phyloP scores from a whole-genome alignment of 2,113 vertebrate genomes.

The Macheiramphus alcinus region DNA sequence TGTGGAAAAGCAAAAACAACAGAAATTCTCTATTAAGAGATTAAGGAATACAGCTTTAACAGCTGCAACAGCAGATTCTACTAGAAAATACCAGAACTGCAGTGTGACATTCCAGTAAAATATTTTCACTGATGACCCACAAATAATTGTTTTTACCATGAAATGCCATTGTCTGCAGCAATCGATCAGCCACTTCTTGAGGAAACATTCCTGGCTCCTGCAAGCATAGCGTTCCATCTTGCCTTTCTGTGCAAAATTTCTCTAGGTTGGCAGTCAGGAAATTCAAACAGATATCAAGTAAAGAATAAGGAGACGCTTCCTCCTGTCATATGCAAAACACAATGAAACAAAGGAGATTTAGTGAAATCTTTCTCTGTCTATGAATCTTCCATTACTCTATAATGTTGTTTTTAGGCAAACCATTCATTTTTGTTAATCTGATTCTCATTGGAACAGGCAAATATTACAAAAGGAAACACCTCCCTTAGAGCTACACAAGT shows the following conservation, averaged over 20 bases:
- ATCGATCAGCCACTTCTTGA: conserved; percentile 94
- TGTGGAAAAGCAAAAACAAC: background rate
- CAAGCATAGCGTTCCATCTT: conserved; percentile 90
- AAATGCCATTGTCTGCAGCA: conserved; percentile 93
- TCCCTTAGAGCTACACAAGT: background rate
- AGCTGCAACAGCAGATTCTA: background rate
- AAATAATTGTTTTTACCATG: conserved; percentile 79
- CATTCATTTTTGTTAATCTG: background rate
- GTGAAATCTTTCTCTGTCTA: background rate
- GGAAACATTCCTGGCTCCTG: conserved; percentile 94
- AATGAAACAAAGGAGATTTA: background rate
- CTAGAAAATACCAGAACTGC: background rate
- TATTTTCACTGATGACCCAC: background rate
- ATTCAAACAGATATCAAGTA: conserved; percentile 92
- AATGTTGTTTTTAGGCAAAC: background rate
- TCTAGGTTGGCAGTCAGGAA: conserved; percentile 91
- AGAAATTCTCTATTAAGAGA: background rate
- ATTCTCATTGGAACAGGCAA: background rate
- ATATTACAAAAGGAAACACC: background rate
- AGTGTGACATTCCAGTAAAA: background rate
- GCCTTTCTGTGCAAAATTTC: conserved; percentile 88
- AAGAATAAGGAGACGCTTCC: conserved; percentile 87
- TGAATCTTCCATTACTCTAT: background rate
- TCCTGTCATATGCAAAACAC: conserved; percentile 75
- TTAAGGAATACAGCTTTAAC: background rate